Base-by-base conservation (phyloP, 1,140 invertebrate species). In the Magallana gigas region DNA sequence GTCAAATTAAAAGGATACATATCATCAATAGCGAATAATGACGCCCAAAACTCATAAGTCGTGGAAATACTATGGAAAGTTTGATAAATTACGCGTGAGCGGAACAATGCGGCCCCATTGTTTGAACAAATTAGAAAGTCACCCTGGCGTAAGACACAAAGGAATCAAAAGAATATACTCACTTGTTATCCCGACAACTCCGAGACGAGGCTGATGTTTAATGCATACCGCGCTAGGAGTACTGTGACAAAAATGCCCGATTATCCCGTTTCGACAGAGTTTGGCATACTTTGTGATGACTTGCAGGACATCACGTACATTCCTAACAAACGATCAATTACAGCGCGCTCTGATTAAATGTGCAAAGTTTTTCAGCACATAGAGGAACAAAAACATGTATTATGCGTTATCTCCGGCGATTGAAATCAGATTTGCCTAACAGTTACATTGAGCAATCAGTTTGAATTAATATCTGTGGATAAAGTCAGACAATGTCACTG, bases 251-350 rank as follows among this genome's bases (percentile, higher is more conserved):
- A 76, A 76, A 76, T 76, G 68, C 23, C 68, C 12, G 23, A 76
- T 76, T 76, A 76, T 76, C 1, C 23, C 18, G 68, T 29, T 29
- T 29, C 68, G 23, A n/a, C 14, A 16, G 9, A 76, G 23, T 29
- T 76, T 23, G 11, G 23, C 23, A 29, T 76, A 76, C 23, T 76
- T 29, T 11, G 23, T 29, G 68, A 76, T 29, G 23, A 76, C 68
- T 76, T 76, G 68, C 68, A 29, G 68, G 68, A 76, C 68, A 76
- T 76, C 68, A 76, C 68, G 68, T 76, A 76, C 68, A 29, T 76
- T 18, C 23, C 23, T 76, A 76, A 76, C 68, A 29, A 76, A 76
- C 68, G 68, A 76, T 76, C 68, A 76, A 76, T 76, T 76, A 76
- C 68, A 76, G 23, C 36, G 68, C 8, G 23, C 23, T 8, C 23